Evolutionary conservation across 2,888 invertebrate species (phyloP).

Genomic region (Rosalia funebris): DNA sequence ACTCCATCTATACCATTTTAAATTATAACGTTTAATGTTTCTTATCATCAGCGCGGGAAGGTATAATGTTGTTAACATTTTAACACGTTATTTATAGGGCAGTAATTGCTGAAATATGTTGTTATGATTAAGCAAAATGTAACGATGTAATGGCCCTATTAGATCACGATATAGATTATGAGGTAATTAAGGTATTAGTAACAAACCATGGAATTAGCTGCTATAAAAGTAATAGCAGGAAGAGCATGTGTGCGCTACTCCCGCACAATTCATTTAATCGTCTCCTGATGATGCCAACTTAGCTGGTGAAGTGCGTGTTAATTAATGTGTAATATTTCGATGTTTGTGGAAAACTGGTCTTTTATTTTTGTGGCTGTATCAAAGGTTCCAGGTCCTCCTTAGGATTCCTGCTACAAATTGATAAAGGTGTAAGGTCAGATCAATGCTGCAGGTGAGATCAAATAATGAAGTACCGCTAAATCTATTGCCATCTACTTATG

Average conservation of each 20-base stretch:
- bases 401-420: too few relatives aligned
- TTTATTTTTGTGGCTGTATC: too few relatives aligned
- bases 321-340: too few relatives aligned
- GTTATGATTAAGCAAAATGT: slow-evolving; percentile 17
- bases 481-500: too few relatives aligned
- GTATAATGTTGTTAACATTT: slow-evolving; percentile 42
- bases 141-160: not conserved
- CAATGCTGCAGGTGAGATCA: too few relatives aligned
- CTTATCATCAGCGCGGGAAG: slow-evolving; percentile 1
- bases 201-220: not conserved
- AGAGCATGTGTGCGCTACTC: not conserved
- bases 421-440: too few relatives aligned
- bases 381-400: too few relatives aligned
- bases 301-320: too few relatives aligned
- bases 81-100: slow-evolving; percentile 40
- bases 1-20: slow-evolving; percentile 36
- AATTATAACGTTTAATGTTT: slow-evolving; percentile 19
- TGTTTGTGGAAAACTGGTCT: too few relatives aligned
- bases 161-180: not conserved
- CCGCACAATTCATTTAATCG: not conserved
- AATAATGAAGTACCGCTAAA: too few relatives aligned
- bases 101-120: slow-evolving; percentile 37
- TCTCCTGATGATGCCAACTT: too few relatives aligned
- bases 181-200: not conserved
- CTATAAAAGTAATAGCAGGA: not conserved